A percentile compares a stretch with the other conserved stretches of the same genome.
Evolutionary conservation across 2,113 vertebrate genomes (phyloP).

Genomic region (Henicopernis longicauda): DNA sequence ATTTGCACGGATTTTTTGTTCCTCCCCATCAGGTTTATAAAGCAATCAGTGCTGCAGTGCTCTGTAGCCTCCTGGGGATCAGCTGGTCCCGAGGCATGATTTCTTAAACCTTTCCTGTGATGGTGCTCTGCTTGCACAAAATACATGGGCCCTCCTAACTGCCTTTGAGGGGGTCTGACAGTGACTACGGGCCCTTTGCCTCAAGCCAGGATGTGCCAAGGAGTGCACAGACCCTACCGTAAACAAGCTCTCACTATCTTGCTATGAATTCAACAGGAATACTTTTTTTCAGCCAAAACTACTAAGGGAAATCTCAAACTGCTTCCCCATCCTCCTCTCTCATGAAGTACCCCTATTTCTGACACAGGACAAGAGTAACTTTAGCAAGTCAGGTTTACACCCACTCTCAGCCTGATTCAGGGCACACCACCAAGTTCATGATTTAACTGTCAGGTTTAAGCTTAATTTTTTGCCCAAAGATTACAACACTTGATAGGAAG

Average conservation of each 20-base stretch:
- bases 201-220: not conserved
- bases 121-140: not conserved
- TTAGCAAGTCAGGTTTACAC: not conserved
- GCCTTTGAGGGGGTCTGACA: not conserved
- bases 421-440: not conserved
- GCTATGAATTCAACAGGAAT: not conserved
- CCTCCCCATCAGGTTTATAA: not conserved
- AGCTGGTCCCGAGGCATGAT: not conserved
- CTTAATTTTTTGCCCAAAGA: not conserved
- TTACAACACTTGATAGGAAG: not conserved
- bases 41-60: not conserved
- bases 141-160: accelerated
- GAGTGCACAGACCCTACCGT: accelerated
- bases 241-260: not conserved
- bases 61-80: not conserved
- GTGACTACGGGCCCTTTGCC: not conserved
- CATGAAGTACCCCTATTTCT: not conserved
- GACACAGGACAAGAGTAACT: accelerated
- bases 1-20: not conserved
- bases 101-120: not conserved
- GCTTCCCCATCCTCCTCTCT: not conserved
- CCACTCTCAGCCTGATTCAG: not conserved
- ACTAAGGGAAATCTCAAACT: not conserved
- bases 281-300: not conserved
- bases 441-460: not conserved